A percentile compares a stretch with the other conserved stretches of the same genome.
These are phyloP conservation scores for Takifugu bimaculatus DNA, from an alignment of 2,113 vertebrate species.

Conservation along the genomic window DNA sequence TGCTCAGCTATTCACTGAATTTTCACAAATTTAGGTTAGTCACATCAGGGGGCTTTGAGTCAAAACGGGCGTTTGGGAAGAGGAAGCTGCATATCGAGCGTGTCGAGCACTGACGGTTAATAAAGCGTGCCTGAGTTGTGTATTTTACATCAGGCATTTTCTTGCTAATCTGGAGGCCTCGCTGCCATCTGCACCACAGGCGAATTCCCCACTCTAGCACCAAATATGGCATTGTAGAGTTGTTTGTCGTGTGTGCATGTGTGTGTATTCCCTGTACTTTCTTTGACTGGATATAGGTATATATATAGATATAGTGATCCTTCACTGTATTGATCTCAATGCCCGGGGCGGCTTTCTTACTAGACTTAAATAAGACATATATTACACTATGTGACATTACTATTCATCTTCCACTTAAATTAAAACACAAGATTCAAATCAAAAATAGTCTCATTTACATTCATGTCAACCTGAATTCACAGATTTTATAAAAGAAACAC, in stretches of 20 bases:
- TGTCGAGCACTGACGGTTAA: conserved; percentile 18
- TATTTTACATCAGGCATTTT: conserved; percentile 21
- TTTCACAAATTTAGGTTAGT: conserved; percentile 15
- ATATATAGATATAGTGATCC: conserved; percentile 38
- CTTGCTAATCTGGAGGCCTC: conserved; percentile 38
- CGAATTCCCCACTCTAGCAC: conserved; percentile 66
- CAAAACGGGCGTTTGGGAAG: conserved; percentile 20
- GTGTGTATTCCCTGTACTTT: conserved; percentile 58
- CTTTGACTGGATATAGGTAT: conserved; percentile 59
- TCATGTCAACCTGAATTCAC: conserved; percentile 84
- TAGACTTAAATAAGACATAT: conserved; percentile 81
- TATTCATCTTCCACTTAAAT: conserved; percentile 76
- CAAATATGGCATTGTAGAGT: conserved; percentile 55
- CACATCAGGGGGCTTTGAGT: conserved; percentile 1
- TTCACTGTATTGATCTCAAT: conserved; percentile 50
- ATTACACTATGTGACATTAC: conserved; percentile 79
- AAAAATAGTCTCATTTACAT: conserved; percentile 81
- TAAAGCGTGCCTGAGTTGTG: conserved; percentile 34
- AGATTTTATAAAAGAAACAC: conserved; percentile 68
- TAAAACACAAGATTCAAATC: conserved; percentile 72
- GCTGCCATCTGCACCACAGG: conserved; percentile 49
- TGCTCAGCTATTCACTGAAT: conserved; percentile 26
- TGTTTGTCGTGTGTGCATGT: conserved; percentile 50
- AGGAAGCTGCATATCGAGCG: conserved; percentile 21
- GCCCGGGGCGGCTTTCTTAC: conserved; percentile 61